phyloP scores from a whole-genome alignment of 1,140 invertebrate species.

The Drosophila lowei region DNA sequence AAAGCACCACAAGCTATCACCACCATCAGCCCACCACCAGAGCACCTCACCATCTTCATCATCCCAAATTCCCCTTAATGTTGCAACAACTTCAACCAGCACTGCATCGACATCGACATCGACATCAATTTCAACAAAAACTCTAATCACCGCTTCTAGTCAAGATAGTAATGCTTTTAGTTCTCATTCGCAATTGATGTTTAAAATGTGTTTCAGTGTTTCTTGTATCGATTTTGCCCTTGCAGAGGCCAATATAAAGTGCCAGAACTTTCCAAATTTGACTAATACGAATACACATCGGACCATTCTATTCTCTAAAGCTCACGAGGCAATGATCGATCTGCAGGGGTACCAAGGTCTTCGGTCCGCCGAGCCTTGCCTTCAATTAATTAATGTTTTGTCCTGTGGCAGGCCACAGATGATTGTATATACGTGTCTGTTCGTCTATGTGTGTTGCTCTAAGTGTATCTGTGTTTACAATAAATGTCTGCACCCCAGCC shows the following conservation, averaged over 20 bases:
- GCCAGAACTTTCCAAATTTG: too few relatives aligned
- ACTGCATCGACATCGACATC: slow-evolving; percentile 16
- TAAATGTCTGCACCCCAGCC: slow-evolving; percentile 4
- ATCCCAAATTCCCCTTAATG: neutral
- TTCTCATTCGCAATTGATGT: slow-evolving; percentile 60
- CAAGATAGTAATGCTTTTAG: slow-evolving; percentile 71
- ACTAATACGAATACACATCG: too few relatives aligned
- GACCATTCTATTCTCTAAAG: too few relatives aligned
- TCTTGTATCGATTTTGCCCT: slow-evolving; percentile 23
- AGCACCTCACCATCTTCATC: too few relatives aligned
- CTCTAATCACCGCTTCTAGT: slow-evolving; percentile 49
- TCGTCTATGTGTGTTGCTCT: slow-evolving; percentile 18
- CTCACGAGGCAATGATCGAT: too few relatives aligned
- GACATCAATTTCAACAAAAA: slow-evolving; percentile 18
- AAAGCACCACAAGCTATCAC: too few relatives aligned
- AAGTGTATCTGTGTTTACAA: slow-evolving; percentile 6
- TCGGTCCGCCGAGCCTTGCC: neutral
- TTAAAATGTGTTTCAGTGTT: slow-evolving; percentile 56
- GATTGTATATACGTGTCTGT: slow-evolving; percentile 8
- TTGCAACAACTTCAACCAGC: slow-evolving; percentile 26
- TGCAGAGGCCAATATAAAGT: slow-evolving; percentile 11
- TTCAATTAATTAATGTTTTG: neutral
- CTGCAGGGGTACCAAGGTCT: too few relatives aligned
- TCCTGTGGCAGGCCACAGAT: neutral
- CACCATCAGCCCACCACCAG: too few relatives aligned